These are phyloP conservation scores for Homarus gammarus DNA, from an alignment of 2,888 invertebrate species.

Conservation along the genomic window DNA sequence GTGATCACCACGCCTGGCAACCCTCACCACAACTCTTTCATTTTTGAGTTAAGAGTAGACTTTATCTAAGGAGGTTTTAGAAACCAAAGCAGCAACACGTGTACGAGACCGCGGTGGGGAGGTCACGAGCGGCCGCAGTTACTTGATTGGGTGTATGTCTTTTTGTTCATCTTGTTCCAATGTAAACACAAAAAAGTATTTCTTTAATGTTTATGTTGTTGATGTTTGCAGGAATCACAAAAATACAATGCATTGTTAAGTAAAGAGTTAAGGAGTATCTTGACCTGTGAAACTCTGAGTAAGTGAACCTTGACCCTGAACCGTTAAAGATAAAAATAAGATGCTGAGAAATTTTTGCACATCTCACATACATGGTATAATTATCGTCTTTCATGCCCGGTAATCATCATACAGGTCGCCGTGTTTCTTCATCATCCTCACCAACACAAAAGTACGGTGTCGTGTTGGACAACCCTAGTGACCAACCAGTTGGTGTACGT, in stretches of 20 bases:
- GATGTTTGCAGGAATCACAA: too few species aligned
- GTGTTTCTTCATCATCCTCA: neutral
- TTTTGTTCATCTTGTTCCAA: too few species aligned
- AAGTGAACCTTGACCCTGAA: neutral
- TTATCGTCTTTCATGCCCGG: too few species aligned
- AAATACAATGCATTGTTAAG: too few species aligned
- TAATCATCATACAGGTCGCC: neutral
- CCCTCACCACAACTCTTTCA: neutral
- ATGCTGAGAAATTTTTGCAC: neutral
- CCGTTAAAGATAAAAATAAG: neutral
- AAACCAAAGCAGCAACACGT: neutral
- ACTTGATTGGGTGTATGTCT: too few species aligned
- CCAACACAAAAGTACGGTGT: neutral
- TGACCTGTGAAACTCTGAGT: neutral
- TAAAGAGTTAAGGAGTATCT: too few species aligned
- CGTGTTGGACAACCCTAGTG: neutral
- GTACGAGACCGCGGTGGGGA: too few species aligned
- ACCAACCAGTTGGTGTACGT: neutral
- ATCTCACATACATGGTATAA: too few species aligned
- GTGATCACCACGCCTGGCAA: constrained; percentile 5
- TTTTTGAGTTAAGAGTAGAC: neutral
- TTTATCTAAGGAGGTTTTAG: neutral
- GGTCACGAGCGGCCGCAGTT: too few species aligned
- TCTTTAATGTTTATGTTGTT: too few species aligned
- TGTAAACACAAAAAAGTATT: too few species aligned